These are phyloP conservation scores for Sebastes steindachneri DNA, from an alignment of 2,797 vertebrate species.

Conservation along the genomic window DNA sequence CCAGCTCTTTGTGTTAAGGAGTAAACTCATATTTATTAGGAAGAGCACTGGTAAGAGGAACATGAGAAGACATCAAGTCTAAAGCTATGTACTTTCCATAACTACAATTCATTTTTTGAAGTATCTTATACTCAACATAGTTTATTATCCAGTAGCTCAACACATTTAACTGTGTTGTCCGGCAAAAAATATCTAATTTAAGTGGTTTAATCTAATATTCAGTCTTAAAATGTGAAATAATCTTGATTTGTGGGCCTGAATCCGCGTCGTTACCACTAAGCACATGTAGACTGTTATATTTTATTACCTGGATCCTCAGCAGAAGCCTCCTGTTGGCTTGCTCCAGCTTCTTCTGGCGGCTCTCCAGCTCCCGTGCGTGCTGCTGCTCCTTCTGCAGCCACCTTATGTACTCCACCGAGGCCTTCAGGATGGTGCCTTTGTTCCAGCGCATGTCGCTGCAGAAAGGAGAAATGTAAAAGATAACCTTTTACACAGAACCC, in stretches of 20 bases:
- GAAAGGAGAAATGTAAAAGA: slow-evolving; percentile 79
- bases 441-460: slow-evolving; percentile 99
- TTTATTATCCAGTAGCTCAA: neutral
- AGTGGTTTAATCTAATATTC: neutral
- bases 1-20: neutral
- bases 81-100: neutral
- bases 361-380: slow-evolving; percentile 93
- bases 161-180: neutral
- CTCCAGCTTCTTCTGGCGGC: slow-evolving; percentile 97
- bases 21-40: neutral
- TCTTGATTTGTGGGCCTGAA: neutral
- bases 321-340: slow-evolving; percentile 93
- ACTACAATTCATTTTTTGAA: neutral
- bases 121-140: neutral
- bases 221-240: neutral
- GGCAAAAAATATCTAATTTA: neutral
- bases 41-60: neutral
- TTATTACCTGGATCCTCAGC: slow-evolving; percentile 95
- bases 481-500: slow-evolving; percentile 87
- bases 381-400: slow-evolving; percentile 99
- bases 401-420: slow-evolving; percentile 99
- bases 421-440: slow-evolving; percentile 99
- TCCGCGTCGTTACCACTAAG: neutral
- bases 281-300: neutral
- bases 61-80: neutral